phyloP scores from a whole-genome alignment of 2,113 vertebrate genomes.

The Prunella himalayana region DNA sequence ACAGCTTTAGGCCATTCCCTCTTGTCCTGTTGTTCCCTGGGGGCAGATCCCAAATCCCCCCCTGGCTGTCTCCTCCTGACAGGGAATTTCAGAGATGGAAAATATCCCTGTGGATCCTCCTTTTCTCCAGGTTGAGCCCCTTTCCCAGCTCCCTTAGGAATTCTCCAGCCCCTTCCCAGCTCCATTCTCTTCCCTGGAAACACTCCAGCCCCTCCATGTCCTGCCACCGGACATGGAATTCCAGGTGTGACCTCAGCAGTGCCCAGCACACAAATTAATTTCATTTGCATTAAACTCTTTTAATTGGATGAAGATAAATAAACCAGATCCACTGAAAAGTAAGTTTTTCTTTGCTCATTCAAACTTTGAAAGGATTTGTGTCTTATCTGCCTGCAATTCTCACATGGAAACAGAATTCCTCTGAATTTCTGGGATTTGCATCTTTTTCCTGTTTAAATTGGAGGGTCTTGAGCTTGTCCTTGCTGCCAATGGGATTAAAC shows the following conservation, averaged over 20 bases:
- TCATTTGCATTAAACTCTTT: not conserved
- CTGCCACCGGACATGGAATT: rapidly evolving
- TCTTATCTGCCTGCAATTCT: not conserved
- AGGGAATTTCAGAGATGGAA: not conserved
- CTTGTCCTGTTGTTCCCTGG: not conserved
- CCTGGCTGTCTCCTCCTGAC: not conserved
- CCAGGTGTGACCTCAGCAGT: not conserved
- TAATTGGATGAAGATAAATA: rapidly evolving
- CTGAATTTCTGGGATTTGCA: not conserved
- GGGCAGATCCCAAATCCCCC: not conserved
- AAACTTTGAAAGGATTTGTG: not conserved
- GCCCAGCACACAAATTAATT: not conserved
- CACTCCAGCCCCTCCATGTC: rapidly evolving
- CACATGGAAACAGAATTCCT: too few species aligned
- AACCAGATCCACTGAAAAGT: rapidly evolving
- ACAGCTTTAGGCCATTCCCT: not conserved
- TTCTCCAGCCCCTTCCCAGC: not conserved
- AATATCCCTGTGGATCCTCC: not conserved
- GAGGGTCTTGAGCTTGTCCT: not conserved
- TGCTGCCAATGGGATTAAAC: rapidly evolving
- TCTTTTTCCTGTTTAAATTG: not conserved
- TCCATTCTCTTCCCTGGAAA: not conserved
- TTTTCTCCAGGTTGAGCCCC: not conserved
- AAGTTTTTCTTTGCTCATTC: not conserved
- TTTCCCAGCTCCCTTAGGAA: not conserved